Conservation (phyloP, 2,888 invertebrate genomes). For the Lutraria lutraria region DNA sequence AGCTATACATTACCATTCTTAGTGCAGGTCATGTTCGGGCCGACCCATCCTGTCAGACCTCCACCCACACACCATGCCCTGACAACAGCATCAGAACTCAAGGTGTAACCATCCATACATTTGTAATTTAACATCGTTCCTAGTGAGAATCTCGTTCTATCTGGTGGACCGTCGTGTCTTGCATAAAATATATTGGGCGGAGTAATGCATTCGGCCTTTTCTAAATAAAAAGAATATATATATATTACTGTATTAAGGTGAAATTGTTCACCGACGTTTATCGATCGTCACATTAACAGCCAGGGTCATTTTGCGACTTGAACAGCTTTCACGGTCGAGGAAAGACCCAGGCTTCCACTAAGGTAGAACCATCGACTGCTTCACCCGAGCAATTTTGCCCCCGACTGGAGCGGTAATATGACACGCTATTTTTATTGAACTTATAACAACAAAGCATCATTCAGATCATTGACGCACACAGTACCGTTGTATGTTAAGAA, state of each 20-base stretch:
- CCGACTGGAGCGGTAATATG: too few species aligned
- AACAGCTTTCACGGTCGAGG: too few species aligned
- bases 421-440: too few species aligned
- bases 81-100: constrained; percentile 94
- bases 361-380: too few species aligned
- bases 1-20: constrained; percentile 89
- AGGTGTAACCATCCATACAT: constrained; percentile 94
- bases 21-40: constrained; percentile 98
- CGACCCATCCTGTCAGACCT: constrained; percentile 91
- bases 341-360: too few species aligned
- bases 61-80: constrained; percentile 95
- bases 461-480: too few species aligned
- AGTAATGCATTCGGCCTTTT: constrained; percentile 31
- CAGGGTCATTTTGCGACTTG: too few species aligned
- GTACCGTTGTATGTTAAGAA: too few species aligned
- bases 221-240: background rate
- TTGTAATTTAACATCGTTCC: constrained; percentile 96
- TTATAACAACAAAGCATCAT: too few species aligned
- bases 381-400: too few species aligned
- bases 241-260: background rate
- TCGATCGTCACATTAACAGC: too few species aligned
- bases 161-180: constrained; percentile 91
- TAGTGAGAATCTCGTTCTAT: constrained; percentile 95
- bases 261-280: too few species aligned
- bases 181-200: constrained; percentile 87